Evolutionary conservation across 2,888 invertebrate species (phyloP), one percentile per base, ranked within the genome.

Genomic region (Homarus gammarus): DNA sequence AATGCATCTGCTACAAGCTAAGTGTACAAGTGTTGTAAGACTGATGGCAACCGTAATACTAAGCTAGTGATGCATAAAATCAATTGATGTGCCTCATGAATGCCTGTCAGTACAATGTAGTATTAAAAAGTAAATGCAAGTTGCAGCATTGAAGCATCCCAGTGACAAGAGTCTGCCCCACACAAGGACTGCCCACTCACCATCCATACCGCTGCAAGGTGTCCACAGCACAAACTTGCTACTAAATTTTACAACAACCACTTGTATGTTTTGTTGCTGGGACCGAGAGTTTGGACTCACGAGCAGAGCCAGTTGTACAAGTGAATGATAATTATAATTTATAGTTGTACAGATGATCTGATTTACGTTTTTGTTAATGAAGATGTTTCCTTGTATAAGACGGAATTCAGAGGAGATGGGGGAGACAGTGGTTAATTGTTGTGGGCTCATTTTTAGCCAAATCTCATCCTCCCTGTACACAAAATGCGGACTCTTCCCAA

Each of bases 241-340:
- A 89, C 88, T 61, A 89, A 51, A 83, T 84, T 88, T 77, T 78
- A 70, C 83, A 89, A 89, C 87, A 82, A 70, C 49, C 44, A 75
- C 75, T 64, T 75, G 64, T 44, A 44, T 89, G 84, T 84, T 79
- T 51, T 86, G 86, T 79, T 77, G 87, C 83, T 68, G 89, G 89
- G 89, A 85, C 89, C 81, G 82, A 89, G 83, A 89, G 83, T 44
- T 78, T 84, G 89, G 83, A 85, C 89, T 85, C 89, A 27, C 70
- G 51, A 64, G 61, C 40, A 68, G 84, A 85, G 84, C 89, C 89
- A 89, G 89, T 85, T 89, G 89, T 89, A 89, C 89, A 89, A 89
- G 79, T 84, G 89, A 89, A 89, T 89, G 89, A 89, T 89, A 89
- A 89, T 89, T 89, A 89, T 89, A 89, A 84, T 89, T 89, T 84